These are phyloP conservation scores for Salvelinus alpinus DNA, from an alignment of 2,113 vertebrate species.

Conservation along the genomic window DNA sequence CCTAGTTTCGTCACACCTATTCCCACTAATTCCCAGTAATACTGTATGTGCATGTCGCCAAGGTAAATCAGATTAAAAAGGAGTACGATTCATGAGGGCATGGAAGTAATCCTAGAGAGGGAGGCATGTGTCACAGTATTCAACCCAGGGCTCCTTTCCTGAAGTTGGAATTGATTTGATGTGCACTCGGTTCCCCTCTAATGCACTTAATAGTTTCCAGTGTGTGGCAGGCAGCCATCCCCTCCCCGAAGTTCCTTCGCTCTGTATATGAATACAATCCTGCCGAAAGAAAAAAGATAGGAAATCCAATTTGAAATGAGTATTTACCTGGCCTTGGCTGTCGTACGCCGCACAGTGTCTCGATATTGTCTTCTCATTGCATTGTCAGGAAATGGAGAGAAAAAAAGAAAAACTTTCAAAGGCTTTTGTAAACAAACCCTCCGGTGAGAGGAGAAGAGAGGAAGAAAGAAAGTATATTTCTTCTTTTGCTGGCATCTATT, in stretches of 20 bases:
- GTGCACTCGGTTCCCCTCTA: conserved; percentile 44
- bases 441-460: conserved; percentile 49
- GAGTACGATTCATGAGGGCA: conserved; percentile 27
- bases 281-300: conserved; percentile 45
- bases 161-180: conserved; percentile 62
- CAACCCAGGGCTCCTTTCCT: conserved; percentile 27
- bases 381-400: conserved; percentile 48
- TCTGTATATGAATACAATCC: conserved; percentile 53
- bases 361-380: conserved; percentile 53
- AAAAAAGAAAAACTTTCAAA: conserved; percentile 64
- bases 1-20: conserved; percentile 51
- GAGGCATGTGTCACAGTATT: conserved; percentile 53
- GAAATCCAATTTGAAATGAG: conserved; percentile 66
- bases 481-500: conserved; percentile 52
- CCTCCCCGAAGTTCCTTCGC: conserved; percentile 40
- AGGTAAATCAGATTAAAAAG: conserved; percentile 54
- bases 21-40: conserved; percentile 50
- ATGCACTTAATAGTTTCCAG: conserved; percentile 35
- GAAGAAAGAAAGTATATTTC: conserved; percentile 45
- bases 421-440: conserved; percentile 67
- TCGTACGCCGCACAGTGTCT: conserved; percentile 39
- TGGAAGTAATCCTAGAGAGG: conserved; percentile 50
- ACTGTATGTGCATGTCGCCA: conserved; percentile 36
- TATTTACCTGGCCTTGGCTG: conserved; percentile 37
- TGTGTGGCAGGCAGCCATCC: conserved; percentile 9